Evolutionary conservation across 2,113 vertebrate genomes (phyloP), one percentile per base, ranked within the genome.

Genomic region (Caretta caretta): DNA sequence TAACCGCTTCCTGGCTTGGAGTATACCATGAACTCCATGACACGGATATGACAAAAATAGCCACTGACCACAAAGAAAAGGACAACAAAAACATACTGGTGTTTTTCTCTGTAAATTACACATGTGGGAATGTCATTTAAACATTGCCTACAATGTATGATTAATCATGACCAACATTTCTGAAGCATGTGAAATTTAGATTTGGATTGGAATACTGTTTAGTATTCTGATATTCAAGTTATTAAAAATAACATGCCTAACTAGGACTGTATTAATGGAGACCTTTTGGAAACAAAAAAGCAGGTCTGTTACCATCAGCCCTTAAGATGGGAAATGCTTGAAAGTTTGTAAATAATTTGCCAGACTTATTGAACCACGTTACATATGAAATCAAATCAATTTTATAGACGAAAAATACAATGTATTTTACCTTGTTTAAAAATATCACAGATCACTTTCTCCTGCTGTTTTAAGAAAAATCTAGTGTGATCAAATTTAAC

Each of bases 391-490:
- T 6, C 2, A 1, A n/a, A 31, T 54, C 42, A 85, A 3, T 84
- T 88, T 11, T 78, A 46, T 57, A 90, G 54, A 87, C n/a, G 16
- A 57, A 90, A 79, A 90, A 57, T 51, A 1, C 1, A 35, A 3
- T 4, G 1, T 5, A 1, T 14, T 86, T 86, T 95, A 98, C 98
- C 98, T 97, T 97, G 94, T 89, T 97, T 93, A 92, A 98, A 80
- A 85, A 2, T 16, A 96, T 98, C 97, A 27, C 88, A 97, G 88
- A 98, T 69, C 75, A 97, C 42, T 97, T 98, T 99, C 90, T 99
- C 98, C 97, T 98, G 98, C 84, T 99, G 98, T 62, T 98, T 98
- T 93, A 99, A 97, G 91, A 99, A 98, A 96, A 98, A 99, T 27
- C 98, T 98, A 92, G 98, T 98, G 29, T 98, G 94, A 86, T 98